phyloP scores from a whole-genome alignment of 2,797 vertebrate species.

The Poeciliopsis infans region DNA sequence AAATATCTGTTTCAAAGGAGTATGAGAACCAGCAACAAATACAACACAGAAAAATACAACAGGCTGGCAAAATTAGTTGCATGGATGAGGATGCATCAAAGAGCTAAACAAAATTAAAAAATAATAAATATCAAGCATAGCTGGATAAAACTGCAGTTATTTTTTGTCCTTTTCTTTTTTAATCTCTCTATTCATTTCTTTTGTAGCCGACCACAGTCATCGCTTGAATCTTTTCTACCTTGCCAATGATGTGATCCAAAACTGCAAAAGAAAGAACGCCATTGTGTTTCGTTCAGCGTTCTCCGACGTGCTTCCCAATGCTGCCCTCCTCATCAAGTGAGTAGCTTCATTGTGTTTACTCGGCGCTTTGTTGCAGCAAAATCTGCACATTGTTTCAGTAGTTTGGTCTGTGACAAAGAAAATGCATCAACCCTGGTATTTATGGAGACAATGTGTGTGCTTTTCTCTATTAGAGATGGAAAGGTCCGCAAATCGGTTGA shows the following conservation, averaged over 20 bases:
- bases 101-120: background rate
- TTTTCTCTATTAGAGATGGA: slow-evolving; percentile 82
- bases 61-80: background rate
- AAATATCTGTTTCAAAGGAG: too few species aligned
- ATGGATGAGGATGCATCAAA: background rate
- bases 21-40: too few species aligned
- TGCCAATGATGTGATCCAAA: slow-evolving; percentile 98
- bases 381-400: background rate
- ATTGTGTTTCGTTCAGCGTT: slow-evolving; percentile 91
- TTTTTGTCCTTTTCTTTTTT: background rate
- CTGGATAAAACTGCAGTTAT: background rate
- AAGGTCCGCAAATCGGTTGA: slow-evolving; percentile 94
- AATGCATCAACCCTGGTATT: background rate
- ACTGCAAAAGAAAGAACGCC: slow-evolving; percentile 97
- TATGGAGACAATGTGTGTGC: background rate
- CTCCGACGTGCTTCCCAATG: slow-evolving; percentile 92
- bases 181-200: background rate
- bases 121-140: background rate
- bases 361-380: background rate
- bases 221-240: slow-evolving; percentile 97
- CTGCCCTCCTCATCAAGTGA: slow-evolving; percentile 92
- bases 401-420: background rate
- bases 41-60: too few species aligned
- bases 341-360: slow-evolving; percentile 52
- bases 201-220: slow-evolving; percentile 89